Evolutionary conservation across 1,140 invertebrate species (phyloP), one percentile per base, ranked within the genome.

Genomic region (Venturia canescens): DNA sequence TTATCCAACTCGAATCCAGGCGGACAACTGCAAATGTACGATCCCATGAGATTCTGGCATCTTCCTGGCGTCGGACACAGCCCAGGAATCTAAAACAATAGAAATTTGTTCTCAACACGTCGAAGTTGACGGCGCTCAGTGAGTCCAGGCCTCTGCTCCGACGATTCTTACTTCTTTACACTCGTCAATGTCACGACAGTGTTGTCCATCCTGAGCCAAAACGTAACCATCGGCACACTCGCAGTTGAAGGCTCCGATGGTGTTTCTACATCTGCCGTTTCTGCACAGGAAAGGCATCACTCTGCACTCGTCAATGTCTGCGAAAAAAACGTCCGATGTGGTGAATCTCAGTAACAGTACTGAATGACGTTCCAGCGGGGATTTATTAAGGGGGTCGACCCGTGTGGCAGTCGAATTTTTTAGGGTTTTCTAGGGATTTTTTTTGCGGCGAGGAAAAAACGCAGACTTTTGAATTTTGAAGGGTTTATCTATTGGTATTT

Each of bases 231-330:
- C 92, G 11, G 95, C 95, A 89, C 97, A 98, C 85, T 96, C 95
- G 89, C 97, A 98, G 74, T 92, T 94, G 89, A 97, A 97, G 0
- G 96, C 96, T 21, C 97, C 97, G 29, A 96, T 91, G 0, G 94
- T 96, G 89, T 98, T 98, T 7, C 95, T 92, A 88, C 96, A 97
- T 66, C 95, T 90, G 9, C 97, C 97, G 85, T 97, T 96, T 80
- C 95, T 93, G 88, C 97, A 98, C 18, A 97, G 92, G 88, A 95
- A 96, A 18, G 95, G 94, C 93, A 95, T 95, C 78, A 95, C 94
- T 81, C 94, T 93, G 87, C 97, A 98, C 89, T 98, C 97, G 90
- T 98, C 96, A 79, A 97, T 94, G 89, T 97, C 97, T 96, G 87
- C 44, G 89, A 90, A 85, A 50, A 83, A 72, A 29, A 57, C 18